Base-by-base conservation (phyloP, 64 coral and sea anemone species). In the Cladopsammia gracilis region DNA sequence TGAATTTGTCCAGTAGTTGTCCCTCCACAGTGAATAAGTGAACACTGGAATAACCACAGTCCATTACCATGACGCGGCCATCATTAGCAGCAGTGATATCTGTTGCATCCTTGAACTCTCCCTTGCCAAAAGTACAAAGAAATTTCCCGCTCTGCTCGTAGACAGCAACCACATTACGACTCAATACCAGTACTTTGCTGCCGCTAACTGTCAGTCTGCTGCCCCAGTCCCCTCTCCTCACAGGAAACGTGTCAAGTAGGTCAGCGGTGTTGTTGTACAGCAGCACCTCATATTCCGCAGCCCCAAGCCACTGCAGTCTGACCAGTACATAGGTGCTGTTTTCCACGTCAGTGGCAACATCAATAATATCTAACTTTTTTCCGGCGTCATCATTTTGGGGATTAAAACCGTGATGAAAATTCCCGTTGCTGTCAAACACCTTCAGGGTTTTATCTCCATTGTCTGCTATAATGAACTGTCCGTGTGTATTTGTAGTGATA, bases 401-500 rank as follows among this genome's bases (percentile, higher is more conserved):
- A 47, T 16, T 64, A 16, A 90, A 16, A 56, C 47, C 19, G 5
- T 34, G 20, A 11, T 43, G 5, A 52, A 62, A 90, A 0, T 90
- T 25, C 10, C 74, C 75, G 23, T 42, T 34, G 19, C 13, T 48
- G 26, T 82, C 57, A 48, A 91, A 73, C 25, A 83, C 52, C 79
- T 83, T 91, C 8, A 91, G 48, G 5, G 25, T 62, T 18, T 16
- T 19, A 73, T 48, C 5, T 1, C 9, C 14, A 19, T 25, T 0
- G 7, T 52, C 20, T 25, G 20, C 75, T 10, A 91, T 66, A 59
- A 91, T 80, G 34, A 90, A 81, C 58, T 90, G 64, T 56, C 50
- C 62, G 2, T 20, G 25, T 7, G 73, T 48, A 59, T 89, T 90
- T 62, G 89, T 74, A 70, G 89, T 65, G 25, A 91, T 91, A 25